Evolutionary conservation across 2,888 invertebrate species (phyloP).

Genomic region (Xanthia togata): DNA sequence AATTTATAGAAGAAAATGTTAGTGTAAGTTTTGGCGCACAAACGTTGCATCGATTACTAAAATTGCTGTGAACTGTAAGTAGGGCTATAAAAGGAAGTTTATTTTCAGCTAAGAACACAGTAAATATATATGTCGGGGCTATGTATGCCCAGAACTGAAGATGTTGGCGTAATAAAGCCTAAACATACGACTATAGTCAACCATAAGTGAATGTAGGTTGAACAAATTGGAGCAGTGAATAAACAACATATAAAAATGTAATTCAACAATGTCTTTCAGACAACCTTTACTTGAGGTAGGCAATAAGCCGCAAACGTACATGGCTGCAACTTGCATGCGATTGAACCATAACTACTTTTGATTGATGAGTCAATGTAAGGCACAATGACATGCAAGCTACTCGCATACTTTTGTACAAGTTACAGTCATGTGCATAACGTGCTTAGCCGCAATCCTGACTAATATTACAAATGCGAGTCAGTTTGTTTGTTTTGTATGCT

Average conservation of each 20-base stretch:
- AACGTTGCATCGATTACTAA: neutral
- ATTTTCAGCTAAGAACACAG: neutral
- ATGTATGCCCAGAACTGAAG: neutral
- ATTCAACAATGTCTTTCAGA: constrained; percentile 26
- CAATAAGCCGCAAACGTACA: neutral
- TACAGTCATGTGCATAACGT: too few species aligned
- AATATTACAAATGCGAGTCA: too few species aligned
- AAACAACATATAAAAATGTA: neutral
- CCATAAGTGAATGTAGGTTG: constrained; percentile 45
- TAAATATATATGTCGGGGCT: constrained; percentile 4
- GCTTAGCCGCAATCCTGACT: too few species aligned
- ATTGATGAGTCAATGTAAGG: too few species aligned
- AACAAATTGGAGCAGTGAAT: constrained; percentile 33
- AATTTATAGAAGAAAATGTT: neutral
- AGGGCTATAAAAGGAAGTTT: neutral
- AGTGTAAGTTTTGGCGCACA: neutral
- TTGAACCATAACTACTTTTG: too few species aligned
- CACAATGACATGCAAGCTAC: too few species aligned
- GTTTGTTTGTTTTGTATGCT: too few species aligned
- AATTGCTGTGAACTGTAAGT: neutral
- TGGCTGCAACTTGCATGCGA: neutral
- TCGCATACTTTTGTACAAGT: too few species aligned
- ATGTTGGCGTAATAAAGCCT: constrained; percentile 8
- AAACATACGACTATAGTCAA: constrained; percentile 15
- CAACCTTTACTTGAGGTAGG: constrained; percentile 10